Base-by-base conservation (phyloP, 2,113 vertebrate genomes). In the Centropus bengalensis region DNA sequence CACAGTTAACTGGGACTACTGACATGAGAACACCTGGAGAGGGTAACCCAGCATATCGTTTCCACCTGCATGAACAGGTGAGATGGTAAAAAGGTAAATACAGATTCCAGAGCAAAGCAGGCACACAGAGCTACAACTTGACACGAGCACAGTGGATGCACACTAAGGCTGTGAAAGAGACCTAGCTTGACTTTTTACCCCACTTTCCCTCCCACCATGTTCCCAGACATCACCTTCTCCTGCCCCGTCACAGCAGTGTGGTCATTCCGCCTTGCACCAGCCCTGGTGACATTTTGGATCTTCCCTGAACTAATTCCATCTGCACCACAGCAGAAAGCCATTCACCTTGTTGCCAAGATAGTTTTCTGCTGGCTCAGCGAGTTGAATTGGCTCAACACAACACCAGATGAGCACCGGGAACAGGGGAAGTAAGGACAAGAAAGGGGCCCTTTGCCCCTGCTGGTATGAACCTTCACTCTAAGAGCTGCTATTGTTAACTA, bases 401-500 rank as follows among this genome's bases (percentile, higher is more conserved):
- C 55, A 64, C 49, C 91, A 95, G 87, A 82, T 91, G 88, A 94
- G 68, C 73, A 70, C 18, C 36, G 55, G 63, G 82, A 86, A 93
- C 63, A 90, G 40, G 67, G 78, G 75, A 86, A 76, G 51, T 62
- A 40, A 91, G 88, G 85, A 24, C 67, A 62, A 62, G 81, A 89
- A 91, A 89, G 38, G 63, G 47, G 38, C 38, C 17, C 54, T 76
- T 69, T 91, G 75, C 77, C 75, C 55, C 1, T 5, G 14, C 32
- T 88, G 51, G 32, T 70, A 40, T 80, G 63, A 91, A 78, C 79
- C 38, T 62, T 80, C 82, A 58, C 28, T 77, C 12, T 28, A 76
- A 69, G 79, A 88, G 71, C 82, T 94, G 90, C 71, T 86, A 93
- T 91, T 91, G 93, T 95, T 88, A 83, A 59, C 92, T 95, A 96